These are phyloP conservation scores for Anorthoa munda DNA, from an alignment of 2,888 invertebrate genomes.

Conservation along the genomic window DNA sequence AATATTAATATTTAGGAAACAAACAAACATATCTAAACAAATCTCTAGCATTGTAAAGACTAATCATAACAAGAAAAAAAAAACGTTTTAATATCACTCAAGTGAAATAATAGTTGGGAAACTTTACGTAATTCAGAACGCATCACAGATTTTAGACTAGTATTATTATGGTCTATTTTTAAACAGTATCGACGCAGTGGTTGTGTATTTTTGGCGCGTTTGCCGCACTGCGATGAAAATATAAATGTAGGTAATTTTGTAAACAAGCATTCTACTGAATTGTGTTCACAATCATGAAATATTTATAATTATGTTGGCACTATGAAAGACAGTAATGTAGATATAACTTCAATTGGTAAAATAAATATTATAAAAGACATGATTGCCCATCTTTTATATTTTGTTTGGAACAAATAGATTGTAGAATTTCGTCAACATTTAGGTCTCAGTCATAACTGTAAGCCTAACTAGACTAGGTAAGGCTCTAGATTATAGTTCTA, in stretches of 20 bases:
- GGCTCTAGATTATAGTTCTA: conserved; percentile 84
- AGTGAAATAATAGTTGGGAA: conserved; percentile 60
- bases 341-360: conserved; percentile 16
- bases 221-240: conserved; percentile 64
- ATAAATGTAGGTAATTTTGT: conserved; percentile 66
- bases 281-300: conserved; percentile 38
- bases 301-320: conserved; percentile 2
- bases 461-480: conserved; percentile 59
- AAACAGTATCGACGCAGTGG: conserved; percentile 72
- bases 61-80: conserved; percentile 34
- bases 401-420: not conserved
- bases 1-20: conserved; percentile 32
- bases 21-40: conserved; percentile 46
- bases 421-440: conserved; percentile 28
- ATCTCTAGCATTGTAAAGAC: conserved; percentile 59
- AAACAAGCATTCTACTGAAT: conserved; percentile 60
- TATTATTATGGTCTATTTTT: conserved; percentile 71
- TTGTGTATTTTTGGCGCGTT: conserved; percentile 74
- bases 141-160: conserved; percentile 66
- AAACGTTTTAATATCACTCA: conserved; percentile 46
- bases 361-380: not conserved
- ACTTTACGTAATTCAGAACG: conserved; percentile 71
- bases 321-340: conserved; percentile 5
- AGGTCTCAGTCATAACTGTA: conserved; percentile 69
- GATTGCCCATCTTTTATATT: not conserved